phyloP scores from a whole-genome alignment of 2,113 vertebrate genomes.

The Chlamydotis undulata region DNA sequence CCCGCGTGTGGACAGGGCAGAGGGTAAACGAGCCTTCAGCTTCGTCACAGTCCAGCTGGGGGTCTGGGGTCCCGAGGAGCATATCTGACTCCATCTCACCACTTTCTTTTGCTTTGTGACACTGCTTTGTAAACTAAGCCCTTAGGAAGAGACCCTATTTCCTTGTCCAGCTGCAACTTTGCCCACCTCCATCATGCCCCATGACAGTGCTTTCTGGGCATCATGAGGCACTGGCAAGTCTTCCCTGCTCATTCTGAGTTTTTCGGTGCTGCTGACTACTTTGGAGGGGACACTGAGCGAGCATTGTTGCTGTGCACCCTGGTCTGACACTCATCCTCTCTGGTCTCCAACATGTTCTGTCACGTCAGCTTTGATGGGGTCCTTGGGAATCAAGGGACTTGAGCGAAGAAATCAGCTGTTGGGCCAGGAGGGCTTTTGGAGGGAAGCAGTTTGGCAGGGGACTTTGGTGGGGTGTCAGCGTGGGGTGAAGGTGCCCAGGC shows the following conservation, averaged over 20 bases:
- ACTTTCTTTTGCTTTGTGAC: neutral
- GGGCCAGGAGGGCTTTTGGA: neutral
- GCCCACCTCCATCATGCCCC: neutral
- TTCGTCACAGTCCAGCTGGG: neutral
- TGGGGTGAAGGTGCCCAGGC: neutral
- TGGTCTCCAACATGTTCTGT: neutral
- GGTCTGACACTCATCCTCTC: neutral
- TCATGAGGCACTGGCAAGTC: neutral
- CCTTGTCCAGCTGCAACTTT: neutral
- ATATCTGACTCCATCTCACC: neutral
- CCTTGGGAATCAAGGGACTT: fast-evolving
- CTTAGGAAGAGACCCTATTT: neutral
- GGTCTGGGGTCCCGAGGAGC: neutral
- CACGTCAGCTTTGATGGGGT: neutral
- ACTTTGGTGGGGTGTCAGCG: fast-evolving
- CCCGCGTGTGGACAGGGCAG: fast-evolving
- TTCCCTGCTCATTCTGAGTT: neutral
- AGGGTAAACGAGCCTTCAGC: neutral
- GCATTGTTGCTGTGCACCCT: neutral
- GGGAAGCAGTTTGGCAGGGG: neutral
- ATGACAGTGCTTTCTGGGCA: neutral
- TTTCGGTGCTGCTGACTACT: neutral
- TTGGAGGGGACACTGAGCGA: fast-evolving
- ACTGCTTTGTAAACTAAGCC: neutral
- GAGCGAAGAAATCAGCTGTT: neutral